Base-by-base conservation (phyloP, 2,113 vertebrate genomes). In the Junco hyemalis region DNA sequence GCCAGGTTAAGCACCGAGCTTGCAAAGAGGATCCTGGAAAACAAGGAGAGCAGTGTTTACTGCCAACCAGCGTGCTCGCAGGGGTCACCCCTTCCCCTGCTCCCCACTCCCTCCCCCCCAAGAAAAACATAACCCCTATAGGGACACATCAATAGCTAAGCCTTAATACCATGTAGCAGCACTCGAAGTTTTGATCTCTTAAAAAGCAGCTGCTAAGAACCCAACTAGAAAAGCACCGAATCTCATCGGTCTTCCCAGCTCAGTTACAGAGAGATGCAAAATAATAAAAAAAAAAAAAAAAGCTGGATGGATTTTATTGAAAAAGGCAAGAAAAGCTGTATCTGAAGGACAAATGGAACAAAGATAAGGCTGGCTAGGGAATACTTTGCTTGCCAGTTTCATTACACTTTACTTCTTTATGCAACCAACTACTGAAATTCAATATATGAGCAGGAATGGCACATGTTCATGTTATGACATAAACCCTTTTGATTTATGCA, bases 1-100 rank as follows among this genome's bases (percentile, higher is more conserved):
- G 99, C 98, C 93, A 99, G 98, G 98, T 99, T 99, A 93, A 99
- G 98, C 83, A 99, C 99, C 0, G 99, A 99, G 97, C 99, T 99
- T 97, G 98, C 97, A 91, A 99, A 99, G 57, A 99, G 98, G 77
- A 98, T 97, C 98, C 98, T 98, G 97, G 94, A 92, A 97, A 98
- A 98, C 98, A 98, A 99, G 98, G 97, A 98, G 95, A 97, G 94
- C 82, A 97, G 97, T 97, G 98, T 98, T 98, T 90, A 93, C 82
- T 91, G 93, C 95, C 93, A n/a, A 91, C 56, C 45, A 97, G 96
- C 69, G 60, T 12, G 89, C 96, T 95, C 71, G 8, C 97, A 88
- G 97, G 97, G 97, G 97, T 97, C 98, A 97, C 97, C 96, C 97
- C 98, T 97, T 95, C 93, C 95, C 93, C 93, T 56, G 97, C 95